Evolutionary conservation across 1,140 invertebrate genomes (phyloP).

Genomic region (Pteromalus puparum): DNA sequence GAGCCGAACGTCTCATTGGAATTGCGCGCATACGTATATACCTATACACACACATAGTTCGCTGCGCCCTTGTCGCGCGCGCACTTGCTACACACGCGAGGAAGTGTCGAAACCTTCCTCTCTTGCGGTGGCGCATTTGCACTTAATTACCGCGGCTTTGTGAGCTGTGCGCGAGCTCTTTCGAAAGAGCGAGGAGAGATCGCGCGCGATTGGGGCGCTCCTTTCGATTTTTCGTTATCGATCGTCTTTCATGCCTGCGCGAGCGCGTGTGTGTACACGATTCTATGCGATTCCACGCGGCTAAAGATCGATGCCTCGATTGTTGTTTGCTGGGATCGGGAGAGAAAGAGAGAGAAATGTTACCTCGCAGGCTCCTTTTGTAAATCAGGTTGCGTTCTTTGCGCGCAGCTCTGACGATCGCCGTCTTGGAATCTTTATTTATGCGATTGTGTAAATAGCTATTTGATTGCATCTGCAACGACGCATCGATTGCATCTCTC

Average conservation of each 20-base stretch:
- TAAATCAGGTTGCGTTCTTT: constrained; percentile 17
- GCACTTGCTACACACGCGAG: constrained; percentile 12
- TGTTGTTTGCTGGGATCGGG: not conserved
- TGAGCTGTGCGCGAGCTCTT: too few relatives aligned
- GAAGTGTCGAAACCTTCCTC: constrained; percentile 55
- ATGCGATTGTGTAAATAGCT: not conserved
- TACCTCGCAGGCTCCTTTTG: not conserved
- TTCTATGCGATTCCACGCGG: not conserved
- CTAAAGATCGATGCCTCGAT: constrained; percentile 16
- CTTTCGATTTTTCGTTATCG: not conserved
- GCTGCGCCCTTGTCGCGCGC: not conserved
- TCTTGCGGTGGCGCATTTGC: not conserved
- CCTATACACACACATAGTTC: too few relatives aligned
- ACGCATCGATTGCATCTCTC: too few relatives aligned
- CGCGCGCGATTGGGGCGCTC: not conserved
- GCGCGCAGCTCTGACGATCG: too few relatives aligned
- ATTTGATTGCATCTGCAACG: not conserved
- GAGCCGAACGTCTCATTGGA: too few relatives aligned
- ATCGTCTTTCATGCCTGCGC: not conserved
- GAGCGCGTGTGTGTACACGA: not conserved
- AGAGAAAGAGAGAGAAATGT: not conserved
- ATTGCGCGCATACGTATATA: too few relatives aligned
- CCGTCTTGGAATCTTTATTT: not conserved
- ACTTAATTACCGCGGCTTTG: constrained; percentile 45
- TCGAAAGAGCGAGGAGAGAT: constrained; percentile 15